Evolutionary conservation across 2,113 vertebrate species (phyloP).

Genomic region (Vidua macroura): DNA sequence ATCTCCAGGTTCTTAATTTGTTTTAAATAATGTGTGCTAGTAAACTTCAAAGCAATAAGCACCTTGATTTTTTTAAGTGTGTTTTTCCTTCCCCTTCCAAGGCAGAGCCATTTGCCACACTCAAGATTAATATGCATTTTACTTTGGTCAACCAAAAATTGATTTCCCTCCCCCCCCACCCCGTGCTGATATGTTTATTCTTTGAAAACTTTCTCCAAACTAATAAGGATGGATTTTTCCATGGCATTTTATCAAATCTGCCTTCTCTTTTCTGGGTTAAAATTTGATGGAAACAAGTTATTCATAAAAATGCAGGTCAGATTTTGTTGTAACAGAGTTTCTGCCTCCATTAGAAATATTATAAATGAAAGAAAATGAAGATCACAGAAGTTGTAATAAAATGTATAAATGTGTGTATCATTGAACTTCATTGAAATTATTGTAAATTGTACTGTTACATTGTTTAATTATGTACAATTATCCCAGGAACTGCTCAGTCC

Average conservation of each 20-base stretch:
- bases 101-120: neutral
- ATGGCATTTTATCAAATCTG: constrained; percentile 10
- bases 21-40: neutral
- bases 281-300: neutral
- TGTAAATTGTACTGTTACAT: constrained; percentile 28
- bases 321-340: neutral
- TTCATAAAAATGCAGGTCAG: constrained; percentile 1
- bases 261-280: neutral
- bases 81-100: neutral
- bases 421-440: constrained; percentile 31
- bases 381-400: constrained; percentile 33
- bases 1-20: neutral
- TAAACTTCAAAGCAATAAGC: neutral
- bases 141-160: neutral
- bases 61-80: neutral
- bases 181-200: neutral
- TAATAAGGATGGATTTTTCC: constrained; percentile 35
- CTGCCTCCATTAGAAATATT: neutral
- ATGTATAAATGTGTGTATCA: constrained; percentile 14
- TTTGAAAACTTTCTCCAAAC: constrained; percentile 9
- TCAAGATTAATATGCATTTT: neutral
- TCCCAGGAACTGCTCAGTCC: constrained; percentile 8
- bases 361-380: neutral
- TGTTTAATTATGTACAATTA: constrained; percentile 56
- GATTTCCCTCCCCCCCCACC: neutral